These are phyloP conservation scores for Halocynthia aurantium DNA, from an alignment of 23 tunicate genomes.

Conservation along the genomic window DNA sequence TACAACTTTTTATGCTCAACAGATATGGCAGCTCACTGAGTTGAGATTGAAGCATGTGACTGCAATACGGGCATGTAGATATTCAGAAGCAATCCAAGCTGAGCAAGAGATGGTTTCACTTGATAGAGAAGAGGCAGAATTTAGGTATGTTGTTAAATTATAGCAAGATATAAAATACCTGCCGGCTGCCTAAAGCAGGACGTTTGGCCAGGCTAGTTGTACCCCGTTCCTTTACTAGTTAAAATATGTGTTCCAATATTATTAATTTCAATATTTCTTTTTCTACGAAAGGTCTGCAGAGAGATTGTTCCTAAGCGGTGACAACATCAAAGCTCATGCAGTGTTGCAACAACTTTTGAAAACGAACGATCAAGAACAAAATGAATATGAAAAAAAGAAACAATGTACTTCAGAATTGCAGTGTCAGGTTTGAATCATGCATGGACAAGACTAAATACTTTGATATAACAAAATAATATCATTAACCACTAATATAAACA, in stretches of 20 bases:
- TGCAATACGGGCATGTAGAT: conserved; percentile 32
- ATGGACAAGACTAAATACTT: too few species aligned
- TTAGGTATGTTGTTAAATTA: conserved; percentile 4
- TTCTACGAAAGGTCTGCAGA: conserved; percentile 40
- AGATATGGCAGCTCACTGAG: conserved; percentile 69
- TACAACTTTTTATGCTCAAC: too few species aligned
- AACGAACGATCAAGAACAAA: background rate
- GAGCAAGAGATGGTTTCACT: conserved; percentile 34
- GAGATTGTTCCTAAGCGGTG: conserved; percentile 30
- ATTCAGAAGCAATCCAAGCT: conserved; percentile 47
- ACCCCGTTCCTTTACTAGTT: too few species aligned
- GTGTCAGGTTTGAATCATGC: conserved; percentile 33
- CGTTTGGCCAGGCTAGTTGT: too few species aligned
- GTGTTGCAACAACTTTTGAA: conserved; percentile 14
- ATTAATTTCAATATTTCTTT: conserved; percentile 3
- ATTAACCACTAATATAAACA: too few species aligned
- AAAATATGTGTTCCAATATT: background rate
- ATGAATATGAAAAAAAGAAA: conserved; percentile 14
- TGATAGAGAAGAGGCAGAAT: conserved; percentile 32
- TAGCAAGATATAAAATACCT: background rate
- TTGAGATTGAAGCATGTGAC: conserved; percentile 34
- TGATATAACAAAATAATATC: too few species aligned
- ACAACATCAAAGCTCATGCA: conserved; percentile 31
- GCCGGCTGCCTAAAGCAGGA: background rate
- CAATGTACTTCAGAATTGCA: conserved; percentile 32